Base-by-base conservation (phyloP, 2,797 vertebrate genomes). In the Gambusia yucatana region DNA sequence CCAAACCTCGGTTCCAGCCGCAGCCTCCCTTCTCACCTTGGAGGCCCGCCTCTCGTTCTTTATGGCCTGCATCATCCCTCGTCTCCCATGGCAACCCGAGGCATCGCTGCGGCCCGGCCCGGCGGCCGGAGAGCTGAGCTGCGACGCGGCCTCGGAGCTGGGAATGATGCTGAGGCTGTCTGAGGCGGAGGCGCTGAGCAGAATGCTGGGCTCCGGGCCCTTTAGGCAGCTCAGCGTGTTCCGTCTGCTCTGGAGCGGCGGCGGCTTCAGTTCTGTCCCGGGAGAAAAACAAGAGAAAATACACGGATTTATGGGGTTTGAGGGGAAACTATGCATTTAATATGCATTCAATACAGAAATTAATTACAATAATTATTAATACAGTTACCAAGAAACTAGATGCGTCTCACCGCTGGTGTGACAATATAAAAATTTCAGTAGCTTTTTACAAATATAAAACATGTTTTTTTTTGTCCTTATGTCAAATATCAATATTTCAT, bases 21-120 rank as follows among this genome's bases (percentile, higher is more conserved):
- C 44, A 0, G 14, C 47, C 65, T 74, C 33, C 3, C 7, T 4
- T 70, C 90, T 89, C 86, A 95, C 98, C 94, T 99, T 99, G 8
- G 98, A 99, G 55, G 98, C 98, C 79, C 98, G 96, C 72, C 95
- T 96, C 89, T 99, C 98, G 0, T 99, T 99, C 94, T 98, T 99
- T 93, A 99, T 99, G 82, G 98, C 98, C 94, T 99, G 98, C 98
- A 99, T 99, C 86, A 98, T 99, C 73, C 98, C 98, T 41, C 97
- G 96, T 17, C 97, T 96, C 76, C 97, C 97, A 0, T 96, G 96
- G 82, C 93, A 91, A 63, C 93, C 91, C 0, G 94, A 91, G 0
- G 91, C 83, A 83, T 97, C 97, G 73, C 93, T 96, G 36, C 94
- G 79, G 0, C 91, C 90, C 0, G 83, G 78, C 16, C 93, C 93